phyloP scores from a whole-genome alignment of 2,113 vertebrate genomes.

The Ramphastos sulfuratus region DNA sequence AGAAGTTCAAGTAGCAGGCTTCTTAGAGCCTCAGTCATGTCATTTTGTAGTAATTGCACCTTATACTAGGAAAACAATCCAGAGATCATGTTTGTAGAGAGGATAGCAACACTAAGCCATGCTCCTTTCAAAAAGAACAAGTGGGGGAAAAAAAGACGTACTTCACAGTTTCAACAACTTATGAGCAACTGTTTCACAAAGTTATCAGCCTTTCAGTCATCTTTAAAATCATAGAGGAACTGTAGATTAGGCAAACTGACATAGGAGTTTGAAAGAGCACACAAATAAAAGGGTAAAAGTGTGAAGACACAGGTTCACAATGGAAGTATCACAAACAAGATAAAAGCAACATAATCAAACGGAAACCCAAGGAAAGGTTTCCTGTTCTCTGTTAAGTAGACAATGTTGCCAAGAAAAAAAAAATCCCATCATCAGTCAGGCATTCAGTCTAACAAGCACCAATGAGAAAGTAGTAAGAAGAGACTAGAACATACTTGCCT shows the following conservation, averaged over 20 bases:
- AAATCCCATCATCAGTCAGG: not conserved
- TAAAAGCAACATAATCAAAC: not conserved
- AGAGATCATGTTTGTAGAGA: not conserved
- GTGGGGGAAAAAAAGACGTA: not conserved
- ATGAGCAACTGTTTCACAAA: not conserved
- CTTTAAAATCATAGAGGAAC: not conserved
- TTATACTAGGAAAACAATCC: not conserved
- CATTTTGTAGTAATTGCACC: not conserved
- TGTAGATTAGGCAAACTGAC: not conserved
- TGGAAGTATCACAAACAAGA: not conserved
- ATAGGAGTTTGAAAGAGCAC: not conserved
- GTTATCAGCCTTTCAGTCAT: not conserved
- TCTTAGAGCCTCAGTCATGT: not conserved
- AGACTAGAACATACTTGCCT: not conserved
- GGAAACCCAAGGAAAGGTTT: not conserved
- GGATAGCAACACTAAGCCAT: not conserved
- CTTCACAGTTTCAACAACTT: too few species aligned
- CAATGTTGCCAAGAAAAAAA: not conserved
- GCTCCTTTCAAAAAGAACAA: not conserved
- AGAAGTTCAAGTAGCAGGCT: not conserved
- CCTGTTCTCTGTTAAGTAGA: not conserved
- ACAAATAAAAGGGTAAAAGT: not conserved
- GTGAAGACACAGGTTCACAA: not conserved
- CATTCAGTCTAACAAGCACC: not conserved
- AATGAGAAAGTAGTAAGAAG: not conserved